phyloP scores from a whole-genome alignment of 1,140 invertebrate genomes.

The Amyelois transitella region DNA sequence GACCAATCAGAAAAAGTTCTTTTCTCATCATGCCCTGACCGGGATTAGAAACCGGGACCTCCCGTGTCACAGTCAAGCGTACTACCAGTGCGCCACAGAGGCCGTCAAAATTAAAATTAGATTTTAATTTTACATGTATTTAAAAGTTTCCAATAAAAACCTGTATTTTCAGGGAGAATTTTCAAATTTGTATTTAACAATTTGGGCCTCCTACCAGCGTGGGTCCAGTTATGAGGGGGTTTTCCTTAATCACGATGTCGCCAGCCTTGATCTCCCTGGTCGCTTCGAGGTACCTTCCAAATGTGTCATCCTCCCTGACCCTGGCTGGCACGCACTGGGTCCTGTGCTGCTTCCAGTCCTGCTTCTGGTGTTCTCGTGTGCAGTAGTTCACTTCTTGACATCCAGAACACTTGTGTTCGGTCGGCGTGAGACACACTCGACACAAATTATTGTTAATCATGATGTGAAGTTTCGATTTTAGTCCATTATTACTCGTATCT shows the following conservation, averaged over 20 bases:
- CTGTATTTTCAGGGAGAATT: too few species aligned
- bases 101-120: too few species aligned
- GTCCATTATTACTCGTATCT: too few species aligned
- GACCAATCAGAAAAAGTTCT: too few species aligned
- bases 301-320: conserved; percentile 67
- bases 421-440: conserved; percentile 34
- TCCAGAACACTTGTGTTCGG: conserved; percentile 78
- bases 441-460: not conserved
- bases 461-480: not conserved
- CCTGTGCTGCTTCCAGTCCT: conserved; percentile 84
- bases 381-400: conserved; percentile 84
- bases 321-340: conserved; percentile 76
- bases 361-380: conserved; percentile 82
- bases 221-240: conserved; percentile 82
- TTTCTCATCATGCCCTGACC: too few species aligned
- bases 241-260: conserved; percentile 84
- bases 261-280: conserved; percentile 82
- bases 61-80: too few species aligned
- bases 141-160: too few species aligned
- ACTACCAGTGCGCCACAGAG: too few species aligned
- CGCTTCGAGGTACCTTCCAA: conserved; percentile 84
- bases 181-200: too few species aligned
- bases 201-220: conserved; percentile 73
- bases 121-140: too few species aligned
- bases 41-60: too few species aligned